Conservation (phyloP, 2,113 vertebrate genomes). For the Origma solitaria region DNA sequence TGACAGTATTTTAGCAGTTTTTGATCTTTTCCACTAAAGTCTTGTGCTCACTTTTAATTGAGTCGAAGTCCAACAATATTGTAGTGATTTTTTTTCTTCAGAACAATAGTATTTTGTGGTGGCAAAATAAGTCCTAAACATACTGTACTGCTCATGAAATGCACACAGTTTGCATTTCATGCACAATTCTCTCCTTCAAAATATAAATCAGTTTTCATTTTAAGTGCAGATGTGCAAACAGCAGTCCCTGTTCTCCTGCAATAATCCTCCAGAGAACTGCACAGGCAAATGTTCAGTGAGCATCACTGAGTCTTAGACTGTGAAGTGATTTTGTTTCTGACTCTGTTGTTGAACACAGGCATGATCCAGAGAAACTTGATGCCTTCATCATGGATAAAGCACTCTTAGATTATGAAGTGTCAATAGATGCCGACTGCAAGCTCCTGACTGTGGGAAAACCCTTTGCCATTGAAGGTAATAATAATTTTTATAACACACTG, state of each 20-base stretch:
- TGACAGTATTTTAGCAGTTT: not conserved
- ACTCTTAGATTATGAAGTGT: conserved; percentile 97
- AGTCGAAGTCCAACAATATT: not conserved
- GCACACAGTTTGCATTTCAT: not conserved
- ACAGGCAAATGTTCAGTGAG: not conserved
- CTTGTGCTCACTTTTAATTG: not conserved
- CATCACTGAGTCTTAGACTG: not conserved
- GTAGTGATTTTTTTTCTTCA: not conserved
- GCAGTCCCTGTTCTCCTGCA: not conserved
- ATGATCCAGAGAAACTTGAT: conserved; percentile 93
- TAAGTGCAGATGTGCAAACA: not conserved
- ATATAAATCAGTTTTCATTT: not conserved
- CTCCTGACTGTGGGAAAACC: conserved; percentile 95
- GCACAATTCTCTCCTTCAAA: not conserved
- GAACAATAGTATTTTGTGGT: not conserved
- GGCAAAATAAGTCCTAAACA: not conserved
- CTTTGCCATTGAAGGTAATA: conserved; percentile 95
- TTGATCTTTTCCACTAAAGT: not conserved
- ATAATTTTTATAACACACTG: not conserved
- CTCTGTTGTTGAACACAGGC: conserved; percentile 72
- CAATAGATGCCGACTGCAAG: conserved; percentile 97
- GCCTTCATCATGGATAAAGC: conserved; percentile 99
- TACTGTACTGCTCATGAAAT: not conserved
- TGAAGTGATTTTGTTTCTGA: conserved; percentile 21
- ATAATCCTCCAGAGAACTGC: not conserved